Evolutionary conservation across 1,140 invertebrate species (phyloP), one percentile per base, ranked within the genome.

Genomic region (Uloborus diversus): DNA sequence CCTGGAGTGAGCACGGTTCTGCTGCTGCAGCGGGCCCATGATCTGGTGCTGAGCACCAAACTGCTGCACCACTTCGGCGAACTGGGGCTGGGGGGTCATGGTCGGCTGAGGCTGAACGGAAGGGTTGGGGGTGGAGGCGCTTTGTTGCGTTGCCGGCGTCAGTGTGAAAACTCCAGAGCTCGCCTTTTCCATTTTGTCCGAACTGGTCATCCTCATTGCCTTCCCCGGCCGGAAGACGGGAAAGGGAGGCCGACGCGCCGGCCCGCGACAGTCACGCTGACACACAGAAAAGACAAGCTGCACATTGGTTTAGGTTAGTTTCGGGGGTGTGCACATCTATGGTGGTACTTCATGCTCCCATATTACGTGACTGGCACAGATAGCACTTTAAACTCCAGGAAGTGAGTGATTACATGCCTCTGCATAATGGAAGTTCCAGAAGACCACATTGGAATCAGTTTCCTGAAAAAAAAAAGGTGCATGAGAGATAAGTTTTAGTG

Each of bases 141-240:
- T 79, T 56, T 80, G 79, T 56, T 70, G 79, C 59, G 79, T 71
- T 25, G 66, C 68, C 47, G 79, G 79, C 59, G 66, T 71, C 25
- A 80, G 57, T 42, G 79, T 80, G 32, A 68, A 80, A 47, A 80
- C 61, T 51, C 66, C 79, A 56, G 79, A 80, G 66, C 79, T 80
- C n/a, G 79, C 79, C 68, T 80, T 80, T 80, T 80, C 79, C 68
- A 80, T 71, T 71, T 80, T 80, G 68, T 80, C 68, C 27, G 68
- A 65, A 65, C 68, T 71, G 32, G 79, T 80, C 79, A 80, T 80
- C 61, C 68, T 70, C 79, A 80, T 71, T 47, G 61, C 68, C 65
- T 65, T 57, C 65, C 76, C 61, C 62, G 17, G 32, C 61, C 20
- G 27, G 28, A n/a, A 30, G 57, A 28, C 11, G 62, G 73, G 73